These are phyloP conservation scores for Tuberolachnus salignus DNA, from an alignment of 2,888 invertebrate species.

Conservation along the genomic window DNA sequence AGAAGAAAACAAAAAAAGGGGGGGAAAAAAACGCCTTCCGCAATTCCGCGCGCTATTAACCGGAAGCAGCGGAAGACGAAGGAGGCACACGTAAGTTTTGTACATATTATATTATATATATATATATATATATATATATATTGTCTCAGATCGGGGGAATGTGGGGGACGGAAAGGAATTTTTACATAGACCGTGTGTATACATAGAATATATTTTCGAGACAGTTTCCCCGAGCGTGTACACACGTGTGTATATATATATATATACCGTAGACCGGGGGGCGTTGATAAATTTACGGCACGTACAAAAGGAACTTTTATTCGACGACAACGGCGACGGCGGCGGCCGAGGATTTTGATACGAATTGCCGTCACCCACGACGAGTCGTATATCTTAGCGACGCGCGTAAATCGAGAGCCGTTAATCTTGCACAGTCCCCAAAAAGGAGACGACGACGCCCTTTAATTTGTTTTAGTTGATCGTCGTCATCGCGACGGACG, in stretches of 20 bases:
- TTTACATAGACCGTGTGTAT: neutral
- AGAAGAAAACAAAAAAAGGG: too few relatives aligned
- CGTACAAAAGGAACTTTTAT: neutral
- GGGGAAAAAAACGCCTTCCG: neutral
- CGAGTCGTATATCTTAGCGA: neutral
- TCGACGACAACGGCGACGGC: neutral
- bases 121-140: too few relatives aligned
- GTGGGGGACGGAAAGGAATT: neutral
- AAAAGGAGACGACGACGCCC: conserved; percentile 48
- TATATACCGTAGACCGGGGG: too few relatives aligned
- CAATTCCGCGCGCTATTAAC: neutral
- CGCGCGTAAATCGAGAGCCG: conserved; percentile 45
- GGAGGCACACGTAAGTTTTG: too few relatives aligned
- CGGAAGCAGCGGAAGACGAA: neutral
- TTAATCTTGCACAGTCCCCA: conserved; percentile 39
- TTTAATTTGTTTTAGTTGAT: conserved; percentile 50
- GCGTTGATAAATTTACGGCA: conserved; percentile 12
- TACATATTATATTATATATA: too few relatives aligned
- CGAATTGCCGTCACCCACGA: conserved; percentile 19
- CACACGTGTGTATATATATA: neutral
- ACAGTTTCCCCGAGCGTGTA: neutral
- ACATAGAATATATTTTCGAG: neutral
- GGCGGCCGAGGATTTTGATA: neutral
- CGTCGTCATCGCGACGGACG: neutral
- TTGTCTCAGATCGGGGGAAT: too few relatives aligned